Base-by-base conservation (phyloP, 30 jellyfish, hydroid and myxozoan genomes). In the Nemopilema nomurai region DNA sequence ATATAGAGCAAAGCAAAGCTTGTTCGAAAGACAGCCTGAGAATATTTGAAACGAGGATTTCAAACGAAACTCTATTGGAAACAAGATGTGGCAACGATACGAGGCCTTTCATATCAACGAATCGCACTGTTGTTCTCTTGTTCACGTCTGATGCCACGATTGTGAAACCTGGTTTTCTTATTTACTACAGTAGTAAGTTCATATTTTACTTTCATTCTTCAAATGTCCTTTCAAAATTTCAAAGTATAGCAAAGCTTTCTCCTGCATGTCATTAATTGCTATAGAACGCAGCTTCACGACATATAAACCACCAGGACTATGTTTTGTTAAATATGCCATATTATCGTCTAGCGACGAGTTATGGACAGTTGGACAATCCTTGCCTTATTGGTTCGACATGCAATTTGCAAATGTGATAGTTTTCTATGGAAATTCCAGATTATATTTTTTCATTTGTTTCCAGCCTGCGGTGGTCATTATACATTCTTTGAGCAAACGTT, bases 11-110 rank as follows among this genome's bases (percentile, higher is more conserved):
- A 30, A 50, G 76, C 27, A 74, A 25, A 17, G 72, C 51, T 33
- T 77, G 87, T 67, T 22, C 9, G 9, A 77, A 77, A 31, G 87
- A 77, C 87, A 51, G 77, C 24, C 25, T 77, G 64, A 77, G 26
- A 51, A 62, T 77, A 13, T 77, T 51, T 62, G 87, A 77, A 24
- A 67, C 33, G 19, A 22, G 31, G 8, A 57, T 77, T 23, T 77
- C 87, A 26, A 77, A 77, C 41, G 65, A 53, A 19, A 51, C 87
- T 9, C 31, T 77, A 29, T 27, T 51, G 67, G 8, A 41, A 51
- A 77, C 87, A 17, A 77, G 87, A 77, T 77, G 87, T 77, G 77
- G 77, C 1, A 62, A 57, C 18, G 67, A 57, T 30, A 57, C 77
- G 50, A 0, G 0, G 28, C 76, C 8, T 33, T 21, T 0, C 57